Evolutionary conservation across 37 sponge, comb jelly and placozoan species (phyloP), one percentile per base, ranked within the genome.

Genomic region (Beroe ovata): DNA sequence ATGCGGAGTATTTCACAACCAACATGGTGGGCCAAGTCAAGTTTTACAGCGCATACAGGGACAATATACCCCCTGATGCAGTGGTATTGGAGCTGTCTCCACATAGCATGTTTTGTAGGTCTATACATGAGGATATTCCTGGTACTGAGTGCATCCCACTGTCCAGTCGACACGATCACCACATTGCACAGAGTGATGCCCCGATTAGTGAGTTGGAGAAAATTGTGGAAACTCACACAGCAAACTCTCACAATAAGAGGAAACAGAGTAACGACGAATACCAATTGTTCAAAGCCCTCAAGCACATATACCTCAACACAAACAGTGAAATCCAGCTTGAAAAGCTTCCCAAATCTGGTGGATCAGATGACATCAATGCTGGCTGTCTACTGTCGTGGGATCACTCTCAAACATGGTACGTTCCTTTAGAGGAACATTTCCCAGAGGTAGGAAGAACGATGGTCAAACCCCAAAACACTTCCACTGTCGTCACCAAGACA

Each of bases 71-170:
- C 22, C 25, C 42, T 0, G 2, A 11, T 6, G 42, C 84, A 19
- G 22, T 77, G n/a, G 54, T 77, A 42, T 35, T 77, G 33, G 84
- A 77, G 54, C 54, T 77, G 22, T 77, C 84, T 41, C 84, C 84
- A 41, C 42, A 77, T 39, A 25, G 54, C 22, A 77, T 77, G 84
- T 42, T 77, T 4, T 26, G 54, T 42, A 77, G 54, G 21, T 6
- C 36, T 2, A n/a, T 77, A 23, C 28, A 14, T 42, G 54, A 41
- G 1, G 84, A 77, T 40, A 20, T 77, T 4, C 54, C 54, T 1
- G 84, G 84, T 1, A 14, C 41, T 11, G 33, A 4, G 26, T 42
- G 54, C 22, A 42, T 42, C 16, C 54, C 42, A 1, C 54, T 77
- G n/a, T 42, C 26, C 20, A 4, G 35, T 8, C 21, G 54, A 39